These are phyloP conservation scores for Hylia prasina DNA, from an alignment of 2,113 vertebrate genomes.

Conservation along the genomic window DNA sequence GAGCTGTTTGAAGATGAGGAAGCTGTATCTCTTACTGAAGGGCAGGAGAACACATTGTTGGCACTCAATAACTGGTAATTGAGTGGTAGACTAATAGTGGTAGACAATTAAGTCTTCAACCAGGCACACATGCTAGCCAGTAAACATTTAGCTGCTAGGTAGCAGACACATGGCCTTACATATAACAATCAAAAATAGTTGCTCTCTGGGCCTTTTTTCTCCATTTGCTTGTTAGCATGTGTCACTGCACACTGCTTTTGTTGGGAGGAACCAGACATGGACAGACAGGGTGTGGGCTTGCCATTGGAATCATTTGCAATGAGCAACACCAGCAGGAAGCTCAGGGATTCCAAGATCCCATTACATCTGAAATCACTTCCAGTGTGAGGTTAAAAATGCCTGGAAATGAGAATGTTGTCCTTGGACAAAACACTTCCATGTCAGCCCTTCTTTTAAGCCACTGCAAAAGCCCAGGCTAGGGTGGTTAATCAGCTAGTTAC, in stretches of 20 bases:
- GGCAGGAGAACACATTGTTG: background rate
- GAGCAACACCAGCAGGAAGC: slow-evolving; percentile 11
- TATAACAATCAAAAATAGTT: background rate
- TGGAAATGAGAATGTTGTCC: background rate
- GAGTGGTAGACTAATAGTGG: background rate
- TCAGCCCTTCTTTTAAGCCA: background rate
- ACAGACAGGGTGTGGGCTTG: background rate
- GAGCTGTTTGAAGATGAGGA: background rate
- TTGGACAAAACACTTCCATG: slow-evolving; percentile 20
- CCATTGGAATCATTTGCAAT: background rate
- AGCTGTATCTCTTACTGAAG: background rate
- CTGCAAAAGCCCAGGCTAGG: background rate
- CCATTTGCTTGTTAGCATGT: background rate
- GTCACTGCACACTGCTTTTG: background rate
- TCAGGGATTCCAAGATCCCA: background rate
- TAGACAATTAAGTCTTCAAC: background rate
- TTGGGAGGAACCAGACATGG: background rate
- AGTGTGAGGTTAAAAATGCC: background rate
- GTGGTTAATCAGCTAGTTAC: background rate
- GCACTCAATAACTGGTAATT: background rate
- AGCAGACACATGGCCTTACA: slow-evolving; percentile 28
- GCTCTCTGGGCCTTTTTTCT: background rate
- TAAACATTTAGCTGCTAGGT: slow-evolving; percentile 2
- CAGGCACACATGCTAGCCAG: background rate
- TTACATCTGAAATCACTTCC: slow-evolving; percentile 57